Evolutionary conservation across 2,113 vertebrate genomes (phyloP).

Genomic region (Podiceps cristatus): DNA sequence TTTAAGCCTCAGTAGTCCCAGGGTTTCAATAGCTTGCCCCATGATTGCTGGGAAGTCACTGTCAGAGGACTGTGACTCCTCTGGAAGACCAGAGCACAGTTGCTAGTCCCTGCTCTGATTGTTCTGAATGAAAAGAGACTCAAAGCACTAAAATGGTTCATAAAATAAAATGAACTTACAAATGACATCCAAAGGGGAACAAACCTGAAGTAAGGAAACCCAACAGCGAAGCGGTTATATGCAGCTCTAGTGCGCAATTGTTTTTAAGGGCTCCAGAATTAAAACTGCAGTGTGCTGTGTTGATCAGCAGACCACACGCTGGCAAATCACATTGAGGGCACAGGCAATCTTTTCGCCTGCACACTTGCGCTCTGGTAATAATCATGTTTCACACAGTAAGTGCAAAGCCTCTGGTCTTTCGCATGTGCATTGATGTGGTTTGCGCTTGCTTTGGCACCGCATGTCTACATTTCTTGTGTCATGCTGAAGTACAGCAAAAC

Average conservation of each 20-base stretch:
- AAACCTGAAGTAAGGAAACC: background rate
- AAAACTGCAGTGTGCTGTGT: background rate
- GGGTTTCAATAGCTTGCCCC: background rate
- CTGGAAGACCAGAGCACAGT: background rate
- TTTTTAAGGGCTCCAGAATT: background rate
- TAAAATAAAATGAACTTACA: background rate
- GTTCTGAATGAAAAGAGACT: background rate
- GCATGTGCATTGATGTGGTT: background rate
- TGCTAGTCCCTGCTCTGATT: background rate
- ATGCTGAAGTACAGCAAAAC: background rate
- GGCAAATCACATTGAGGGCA: background rate
- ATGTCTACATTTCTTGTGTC: background rate
- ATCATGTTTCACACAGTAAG: background rate
- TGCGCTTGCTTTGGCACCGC: background rate
- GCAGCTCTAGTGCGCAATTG: background rate
- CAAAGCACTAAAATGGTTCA: background rate
- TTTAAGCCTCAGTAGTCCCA: background rate
- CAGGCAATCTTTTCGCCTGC: background rate
- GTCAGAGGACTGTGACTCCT: background rate
- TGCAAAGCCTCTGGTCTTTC: background rate
- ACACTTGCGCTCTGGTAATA: background rate
- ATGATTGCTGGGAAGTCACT: background rate
- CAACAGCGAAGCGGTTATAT: background rate
- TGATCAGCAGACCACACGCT: fast-evolving
- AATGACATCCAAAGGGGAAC: background rate